Conservation (phyloP, 1,140 invertebrate genomes). For the Pemphigus obesinymphae region DNA sequence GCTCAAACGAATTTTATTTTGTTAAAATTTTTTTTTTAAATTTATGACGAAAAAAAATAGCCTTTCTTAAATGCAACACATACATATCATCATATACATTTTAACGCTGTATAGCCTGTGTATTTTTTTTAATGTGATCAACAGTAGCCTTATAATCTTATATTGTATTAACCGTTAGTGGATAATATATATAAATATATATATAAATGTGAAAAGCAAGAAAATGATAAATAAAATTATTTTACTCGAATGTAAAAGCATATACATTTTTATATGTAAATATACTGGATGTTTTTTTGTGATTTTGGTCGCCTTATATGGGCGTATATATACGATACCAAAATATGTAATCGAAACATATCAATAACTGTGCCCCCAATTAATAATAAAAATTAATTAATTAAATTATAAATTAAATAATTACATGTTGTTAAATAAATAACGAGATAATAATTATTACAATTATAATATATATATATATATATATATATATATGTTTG, state of each 20-base stretch:
- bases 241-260: background rate
- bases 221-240: background rate
- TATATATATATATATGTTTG: no score
- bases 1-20: conserved; percentile 29
- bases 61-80: conserved; percentile 34
- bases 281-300: background rate
- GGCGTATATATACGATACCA: background rate
- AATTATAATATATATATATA: no score
- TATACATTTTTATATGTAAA: background rate
- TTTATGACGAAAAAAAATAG: background rate
- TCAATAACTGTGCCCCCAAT: conserved; percentile 34
- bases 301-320: background rate
- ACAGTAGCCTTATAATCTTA: conserved; percentile 37
- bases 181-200: background rate
- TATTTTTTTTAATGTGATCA: conserved; percentile 39
- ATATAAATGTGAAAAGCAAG: background rate
- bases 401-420: conserved; percentile 13
- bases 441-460: conserved; percentile 20
- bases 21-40: conserved; percentile 3
- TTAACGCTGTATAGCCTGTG: conserved; percentile 34
- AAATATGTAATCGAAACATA: conserved; percentile 41
- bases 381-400: background rate
- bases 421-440: conserved; percentile 26
- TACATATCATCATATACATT: conserved; percentile 40
- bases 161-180: conserved; percentile 4